Conservation (phyloP, 2,797 vertebrate species). For the Onychomys arenicola region DNA sequence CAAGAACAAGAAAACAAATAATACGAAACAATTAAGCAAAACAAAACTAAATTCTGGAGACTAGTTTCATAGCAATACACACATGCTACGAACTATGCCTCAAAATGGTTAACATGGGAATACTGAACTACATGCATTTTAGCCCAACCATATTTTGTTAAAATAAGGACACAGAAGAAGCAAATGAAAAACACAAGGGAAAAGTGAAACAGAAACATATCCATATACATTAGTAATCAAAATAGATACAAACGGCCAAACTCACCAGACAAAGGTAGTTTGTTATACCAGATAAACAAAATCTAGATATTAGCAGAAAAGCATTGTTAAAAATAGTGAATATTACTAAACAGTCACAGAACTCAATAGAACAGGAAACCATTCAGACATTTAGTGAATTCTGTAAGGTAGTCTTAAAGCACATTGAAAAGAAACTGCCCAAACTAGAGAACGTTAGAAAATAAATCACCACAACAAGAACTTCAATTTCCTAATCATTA, state of each 20-base stretch:
- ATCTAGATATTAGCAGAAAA: slow-evolving; percentile 35
- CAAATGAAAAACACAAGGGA: slow-evolving; percentile 15
- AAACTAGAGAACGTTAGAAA: not conserved
- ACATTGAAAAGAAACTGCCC: not conserved
- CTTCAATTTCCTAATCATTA: slow-evolving; percentile 27
- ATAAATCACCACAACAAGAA: not conserved
- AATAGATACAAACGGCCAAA: not conserved
- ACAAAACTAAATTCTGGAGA: slow-evolving; percentile 1
- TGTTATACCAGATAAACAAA: slow-evolving; percentile 41
- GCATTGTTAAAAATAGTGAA: slow-evolving; percentile 10
- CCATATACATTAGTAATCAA: not conserved
- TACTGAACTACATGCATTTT: not conserved
- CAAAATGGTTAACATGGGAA: not conserved
- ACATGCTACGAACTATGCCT: not conserved
- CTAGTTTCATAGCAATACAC: not conserved
- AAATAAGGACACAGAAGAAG: not conserved
- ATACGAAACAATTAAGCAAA: not conserved
- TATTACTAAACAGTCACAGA: not conserved
- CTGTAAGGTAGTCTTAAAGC: not conserved
- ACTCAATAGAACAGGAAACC: not conserved
- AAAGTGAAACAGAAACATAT: not conserved
- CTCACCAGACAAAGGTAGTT: slow-evolving; percentile 32
- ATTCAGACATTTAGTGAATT: not conserved
- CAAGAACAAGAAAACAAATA: not conserved
- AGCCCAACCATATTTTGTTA: not conserved